Percentiles rank a stretch among this genome's conserved stretches.
Evolutionary conservation across 2,113 vertebrate genomes (phyloP).

Genomic region (Lepus americanus): DNA sequence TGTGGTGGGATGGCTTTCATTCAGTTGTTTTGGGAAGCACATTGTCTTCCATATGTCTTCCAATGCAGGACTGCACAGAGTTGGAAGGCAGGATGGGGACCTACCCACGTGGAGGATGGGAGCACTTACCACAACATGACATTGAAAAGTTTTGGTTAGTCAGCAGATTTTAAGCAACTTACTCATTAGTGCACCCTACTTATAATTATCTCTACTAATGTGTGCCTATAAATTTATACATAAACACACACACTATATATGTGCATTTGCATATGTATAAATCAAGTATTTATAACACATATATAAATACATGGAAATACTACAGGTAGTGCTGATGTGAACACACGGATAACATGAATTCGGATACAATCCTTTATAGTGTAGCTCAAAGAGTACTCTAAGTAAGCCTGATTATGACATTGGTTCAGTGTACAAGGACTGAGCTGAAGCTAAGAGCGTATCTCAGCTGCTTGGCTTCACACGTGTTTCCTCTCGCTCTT

Average conservation of each 20-base stretch:
- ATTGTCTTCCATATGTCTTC: conserved; percentile 71
- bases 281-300: conserved; percentile 87
- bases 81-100: conserved; percentile 68
- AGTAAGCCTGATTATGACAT: conserved; percentile 85
- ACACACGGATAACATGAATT: conserved; percentile 84
- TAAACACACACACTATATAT: conserved; percentile 86
- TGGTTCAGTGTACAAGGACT: conserved; percentile 76
- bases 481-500: conserved; percentile 61
- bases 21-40: conserved; percentile 76
- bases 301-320: conserved; percentile 87
- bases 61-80: conserved; percentile 66
- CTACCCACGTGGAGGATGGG: conserved; percentile 80
- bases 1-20: conserved; percentile 78
- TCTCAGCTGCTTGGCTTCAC: conserved; percentile 77
- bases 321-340: conserved; percentile 84
- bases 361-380: conserved; percentile 82
- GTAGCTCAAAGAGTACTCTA: conserved; percentile 82
- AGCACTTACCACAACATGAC: conserved; percentile 72
- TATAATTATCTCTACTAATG: conserved; percentile 83
- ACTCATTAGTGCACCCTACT: conserved; percentile 85
- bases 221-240: conserved; percentile 88
- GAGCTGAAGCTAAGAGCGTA: conserved; percentile 81
- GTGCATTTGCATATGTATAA: conserved; percentile 88
- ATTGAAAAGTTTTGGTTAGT: conserved; percentile 83
- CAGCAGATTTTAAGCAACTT: conserved; percentile 86